These are phyloP conservation scores for Engraulis encrasicolus DNA, from an alignment of 2,113 vertebrate species.

Conservation along the genomic window DNA sequence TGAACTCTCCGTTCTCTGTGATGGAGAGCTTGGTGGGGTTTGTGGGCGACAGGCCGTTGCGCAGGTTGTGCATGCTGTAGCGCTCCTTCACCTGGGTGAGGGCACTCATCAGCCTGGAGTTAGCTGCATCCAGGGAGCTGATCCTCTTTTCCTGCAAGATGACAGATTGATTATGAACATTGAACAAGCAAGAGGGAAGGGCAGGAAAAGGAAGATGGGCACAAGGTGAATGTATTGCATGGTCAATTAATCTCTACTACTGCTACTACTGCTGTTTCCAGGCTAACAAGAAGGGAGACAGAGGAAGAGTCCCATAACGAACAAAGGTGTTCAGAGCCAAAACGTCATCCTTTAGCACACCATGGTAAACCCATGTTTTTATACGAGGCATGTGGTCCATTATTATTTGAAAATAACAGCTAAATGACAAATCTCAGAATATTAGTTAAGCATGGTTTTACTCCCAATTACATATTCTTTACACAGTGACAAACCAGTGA, in stretches of 20 bases:
- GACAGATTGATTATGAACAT: too few species aligned
- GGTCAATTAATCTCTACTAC: neutral
- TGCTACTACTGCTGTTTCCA: neutral
- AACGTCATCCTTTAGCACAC: neutral
- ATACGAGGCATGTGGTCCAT: neutral
- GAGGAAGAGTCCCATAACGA: neutral
- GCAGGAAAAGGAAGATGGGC: neutral
- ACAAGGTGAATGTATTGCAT: neutral
- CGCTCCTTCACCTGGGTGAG: constrained; percentile 96
- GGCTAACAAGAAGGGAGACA: neutral
- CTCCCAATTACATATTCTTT: neutral
- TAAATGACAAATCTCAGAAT: neutral
- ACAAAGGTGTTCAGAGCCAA: neutral
- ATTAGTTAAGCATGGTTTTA: neutral
- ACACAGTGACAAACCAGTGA: neutral
- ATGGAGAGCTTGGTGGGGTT: constrained; percentile 97
- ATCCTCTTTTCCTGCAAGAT: constrained; percentile 91
- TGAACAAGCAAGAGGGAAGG: constrained; percentile 37
- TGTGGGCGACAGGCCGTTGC: constrained; percentile 90
- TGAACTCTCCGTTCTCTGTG: constrained; percentile 98
- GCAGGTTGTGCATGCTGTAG: constrained; percentile 84
- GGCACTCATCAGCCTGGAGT: constrained; percentile 91
- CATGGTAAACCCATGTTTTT: neutral
- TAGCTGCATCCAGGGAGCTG: constrained; percentile 90
- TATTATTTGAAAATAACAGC: neutral